Evolutionary conservation across 2,888 invertebrate genomes (phyloP), one percentile per base, ranked within the genome.

Genomic region (Magallana nippona): DNA sequence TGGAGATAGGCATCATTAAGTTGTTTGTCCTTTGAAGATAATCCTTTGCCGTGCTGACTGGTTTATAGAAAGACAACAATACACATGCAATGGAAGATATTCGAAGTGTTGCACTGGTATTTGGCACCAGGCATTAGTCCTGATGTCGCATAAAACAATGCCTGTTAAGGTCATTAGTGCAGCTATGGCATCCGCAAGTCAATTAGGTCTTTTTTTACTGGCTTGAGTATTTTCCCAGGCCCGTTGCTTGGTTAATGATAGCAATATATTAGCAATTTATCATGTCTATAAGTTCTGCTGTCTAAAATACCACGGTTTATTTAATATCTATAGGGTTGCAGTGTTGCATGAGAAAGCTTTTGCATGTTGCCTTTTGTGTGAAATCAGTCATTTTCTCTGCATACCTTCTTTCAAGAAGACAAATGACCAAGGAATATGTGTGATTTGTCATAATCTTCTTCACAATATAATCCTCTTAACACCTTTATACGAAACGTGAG

Each of bases 1-100:
- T 27, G 71, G 71, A 71, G 71, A 71, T 71, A 71, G 71, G 71
- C 71, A 71, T 71, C 71, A 13, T 71, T 27, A 71, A 27, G 32
- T 71, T 71, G 71, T 71, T 71, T 71, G 22, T 27, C 27, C 71
- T 71, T 71, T 71, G 71, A 71, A 13, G 71, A 27, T 71, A 71
- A 71, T 71, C 71, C 71, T 15, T 13, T 13, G 27, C 27, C 71
- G 15, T 71, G 71, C 27, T 27, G 10, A 13, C 27, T 22, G 32
- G 13, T 44, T 44, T 44, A 22, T 15, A 71, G 27, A 27, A 27
- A 5, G 15, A 71, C 27, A 27, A 71, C 71, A 71, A 71, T 71
- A 71, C 15, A 22, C 27, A 27, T 71, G 71, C 71, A 71, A 71
- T 22, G 22, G 71, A 15, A 71, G 71, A 71, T 32, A 11, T 27